A percentile compares a stretch with the other conserved stretches of the same genome.
phyloP scores from a whole-genome alignment of 2,888 invertebrate genomes.

The Drosophila gaucha region DNA sequence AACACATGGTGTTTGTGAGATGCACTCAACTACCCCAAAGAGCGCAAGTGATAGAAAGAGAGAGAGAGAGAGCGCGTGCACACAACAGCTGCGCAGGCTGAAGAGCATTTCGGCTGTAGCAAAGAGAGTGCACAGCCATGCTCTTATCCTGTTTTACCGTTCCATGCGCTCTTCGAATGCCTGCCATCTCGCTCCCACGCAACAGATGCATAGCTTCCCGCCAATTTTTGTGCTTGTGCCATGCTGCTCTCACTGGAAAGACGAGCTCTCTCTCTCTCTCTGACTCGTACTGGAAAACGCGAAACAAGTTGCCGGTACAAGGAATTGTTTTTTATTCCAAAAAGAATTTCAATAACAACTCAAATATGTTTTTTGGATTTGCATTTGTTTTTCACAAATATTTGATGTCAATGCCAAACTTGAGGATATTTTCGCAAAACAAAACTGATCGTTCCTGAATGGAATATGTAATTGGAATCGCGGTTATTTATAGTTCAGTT shows the following conservation, averaged over 20 bases:
- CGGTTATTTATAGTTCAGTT: conserved; percentile 31
- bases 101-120: conserved; percentile 24
- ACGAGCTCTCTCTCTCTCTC: neutral
- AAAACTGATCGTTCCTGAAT: conserved; percentile 17
- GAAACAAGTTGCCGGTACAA: conserved; percentile 40
- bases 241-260: conserved; percentile 50
- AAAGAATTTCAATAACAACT: conserved; percentile 20
- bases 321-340: conserved; percentile 20
- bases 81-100: conserved; percentile 47
- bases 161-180: conserved; percentile 47
- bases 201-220: conserved; percentile 69
- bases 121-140: conserved; percentile 37
- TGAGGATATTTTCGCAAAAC: conserved; percentile 23
- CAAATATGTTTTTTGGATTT: neutral
- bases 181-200: conserved; percentile 46
- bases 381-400: conserved; percentile 29
- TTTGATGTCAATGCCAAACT: conserved; percentile 53
- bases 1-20: conserved; percentile 43
- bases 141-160: conserved; percentile 65
- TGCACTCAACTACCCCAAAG: conserved; percentile 37
- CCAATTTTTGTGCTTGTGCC: conserved; percentile 58
- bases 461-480: conserved; percentile 50
- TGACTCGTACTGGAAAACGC: conserved; percentile 35
- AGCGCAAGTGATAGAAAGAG: neutral
- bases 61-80: conserved; percentile 10